Percentiles rank a stretch among this genome's conserved stretches.
These are phyloP conservation scores for Drosophila santomea DNA, from an alignment of 1,140 invertebrate species.

Conservation along the genomic window DNA sequence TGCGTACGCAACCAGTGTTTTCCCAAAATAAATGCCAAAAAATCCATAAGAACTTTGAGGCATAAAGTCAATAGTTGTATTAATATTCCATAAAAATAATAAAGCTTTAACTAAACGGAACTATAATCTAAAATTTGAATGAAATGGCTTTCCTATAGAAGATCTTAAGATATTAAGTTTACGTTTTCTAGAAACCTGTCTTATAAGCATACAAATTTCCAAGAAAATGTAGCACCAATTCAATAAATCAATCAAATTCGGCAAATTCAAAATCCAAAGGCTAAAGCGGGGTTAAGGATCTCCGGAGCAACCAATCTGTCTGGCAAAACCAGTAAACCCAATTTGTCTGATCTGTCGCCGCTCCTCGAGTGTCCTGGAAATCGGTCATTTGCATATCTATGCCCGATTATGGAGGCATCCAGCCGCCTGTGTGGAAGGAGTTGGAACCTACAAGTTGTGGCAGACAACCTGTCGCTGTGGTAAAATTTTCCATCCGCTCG, in stretches of 20 bases:
- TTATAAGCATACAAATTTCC: too few relatives aligned
- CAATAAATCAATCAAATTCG: neutral
- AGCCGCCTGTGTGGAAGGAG: neutral
- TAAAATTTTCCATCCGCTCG: constrained; percentile 69
- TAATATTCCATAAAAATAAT: too few relatives aligned
- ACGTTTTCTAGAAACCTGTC: too few relatives aligned
- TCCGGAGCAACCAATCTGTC: constrained; percentile 11
- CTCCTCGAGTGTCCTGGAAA: constrained; percentile 12
- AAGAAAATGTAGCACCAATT: neutral
- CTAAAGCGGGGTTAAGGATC: neutral
- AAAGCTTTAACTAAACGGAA: too few relatives aligned
- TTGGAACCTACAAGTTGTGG: constrained; percentile 33
- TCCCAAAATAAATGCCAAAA: constrained; percentile 12
- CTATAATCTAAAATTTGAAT: too few relatives aligned
- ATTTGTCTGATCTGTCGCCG: constrained; percentile 48
- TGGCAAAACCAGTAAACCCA: neutral
- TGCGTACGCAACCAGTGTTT: constrained; percentile 1
- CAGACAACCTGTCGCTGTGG: constrained; percentile 72
- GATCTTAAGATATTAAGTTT: too few relatives aligned
- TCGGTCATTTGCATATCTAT: constrained; percentile 56
- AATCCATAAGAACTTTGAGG: constrained; percentile 1
- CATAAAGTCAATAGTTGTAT: neutral
- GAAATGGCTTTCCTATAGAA: too few relatives aligned
- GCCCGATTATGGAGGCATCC: constrained; percentile 33
- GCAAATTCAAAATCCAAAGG: neutral